A percentile compares a stretch with the other conserved stretches of the same genome.
phyloP scores from a whole-genome alignment of 2,113 vertebrate genomes.

The Sceloporus tristichus region DNA sequence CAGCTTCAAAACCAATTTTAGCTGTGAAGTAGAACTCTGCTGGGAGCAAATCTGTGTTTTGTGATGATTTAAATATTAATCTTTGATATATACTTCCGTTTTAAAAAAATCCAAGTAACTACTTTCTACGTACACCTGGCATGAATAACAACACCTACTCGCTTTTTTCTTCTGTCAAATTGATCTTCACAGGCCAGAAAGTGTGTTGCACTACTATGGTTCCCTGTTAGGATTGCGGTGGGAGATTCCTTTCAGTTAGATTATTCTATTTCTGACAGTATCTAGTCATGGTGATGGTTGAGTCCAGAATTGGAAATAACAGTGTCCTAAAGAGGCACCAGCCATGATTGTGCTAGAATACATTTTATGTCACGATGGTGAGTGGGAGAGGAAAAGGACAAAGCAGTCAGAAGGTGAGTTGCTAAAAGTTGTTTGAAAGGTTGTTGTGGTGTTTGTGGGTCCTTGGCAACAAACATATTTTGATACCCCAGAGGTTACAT shows the following conservation, averaged over 20 bases:
- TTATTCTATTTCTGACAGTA: background rate
- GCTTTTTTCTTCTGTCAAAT: background rate
- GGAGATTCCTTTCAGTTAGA: background rate
- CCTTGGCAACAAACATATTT: background rate
- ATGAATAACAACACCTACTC: background rate
- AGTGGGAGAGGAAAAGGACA: background rate
- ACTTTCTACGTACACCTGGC: background rate
- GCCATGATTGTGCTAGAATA: too few species aligned
- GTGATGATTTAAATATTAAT: background rate
- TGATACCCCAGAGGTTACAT: too few species aligned
- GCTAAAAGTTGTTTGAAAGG: background rate
- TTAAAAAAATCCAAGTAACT: background rate
- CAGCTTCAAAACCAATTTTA: slow-evolving; percentile 13
- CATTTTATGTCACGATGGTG: background rate
- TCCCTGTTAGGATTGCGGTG: background rate
- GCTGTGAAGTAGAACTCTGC: background rate
- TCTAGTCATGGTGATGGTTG: background rate
- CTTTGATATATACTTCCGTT: background rate
- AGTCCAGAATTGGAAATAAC: background rate
- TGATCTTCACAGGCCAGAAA: background rate
- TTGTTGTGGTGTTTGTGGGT: background rate
- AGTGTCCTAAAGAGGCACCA: background rate
- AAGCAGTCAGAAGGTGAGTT: background rate
- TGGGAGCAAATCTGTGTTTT: background rate
- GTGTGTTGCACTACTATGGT: background rate